These are phyloP conservation scores for Colletes collaris DNA, from an alignment of 2,888 invertebrate genomes.

Conservation along the genomic window DNA sequence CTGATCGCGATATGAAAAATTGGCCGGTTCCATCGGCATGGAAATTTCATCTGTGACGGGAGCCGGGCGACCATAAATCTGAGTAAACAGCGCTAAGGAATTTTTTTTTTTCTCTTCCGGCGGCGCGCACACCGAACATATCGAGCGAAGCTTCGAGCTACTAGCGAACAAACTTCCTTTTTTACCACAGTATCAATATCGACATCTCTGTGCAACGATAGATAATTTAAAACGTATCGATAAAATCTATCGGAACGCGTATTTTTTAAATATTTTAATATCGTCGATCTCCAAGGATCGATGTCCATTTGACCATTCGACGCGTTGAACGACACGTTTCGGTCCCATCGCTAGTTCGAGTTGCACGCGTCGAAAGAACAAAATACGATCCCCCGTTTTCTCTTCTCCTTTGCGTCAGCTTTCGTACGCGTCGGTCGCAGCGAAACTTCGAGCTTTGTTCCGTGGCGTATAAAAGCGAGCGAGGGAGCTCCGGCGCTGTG, in stretches of 20 bases:
- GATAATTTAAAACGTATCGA: too few relatives aligned
- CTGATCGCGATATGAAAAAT: slow-evolving; percentile 52
- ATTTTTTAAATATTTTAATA: too few relatives aligned
- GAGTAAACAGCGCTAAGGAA: slow-evolving; percentile 48
- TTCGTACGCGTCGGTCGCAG: slow-evolving; percentile 38
- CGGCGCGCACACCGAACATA: slow-evolving; percentile 10
- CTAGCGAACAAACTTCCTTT: background rate
- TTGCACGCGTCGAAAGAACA: slow-evolving; percentile 42
- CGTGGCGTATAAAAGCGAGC: slow-evolving; percentile 41
- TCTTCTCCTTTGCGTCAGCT: slow-evolving; percentile 3
- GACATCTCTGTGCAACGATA: too few relatives aligned
- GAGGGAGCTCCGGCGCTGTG: slow-evolving; percentile 26
- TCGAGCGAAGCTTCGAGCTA: slow-evolving; percentile 32
- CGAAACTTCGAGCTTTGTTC: slow-evolving; percentile 49
- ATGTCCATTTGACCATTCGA: too few relatives aligned
- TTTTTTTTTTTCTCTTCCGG: background rate
- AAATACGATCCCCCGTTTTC: slow-evolving; percentile 42
- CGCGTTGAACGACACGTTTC: too few relatives aligned
- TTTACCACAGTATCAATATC: too few relatives aligned
- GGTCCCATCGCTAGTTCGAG: slow-evolving; percentile 1
- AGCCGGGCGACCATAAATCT: slow-evolving; percentile 48
- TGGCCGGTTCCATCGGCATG: slow-evolving; percentile 41
- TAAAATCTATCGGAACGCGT: too few relatives aligned
- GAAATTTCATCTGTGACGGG: slow-evolving; percentile 56
- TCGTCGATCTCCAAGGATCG: too few relatives aligned